Evolutionary conservation across 2,797 vertebrate genomes (phyloP).

Genomic region (Hypotaenidia okinawae): DNA sequence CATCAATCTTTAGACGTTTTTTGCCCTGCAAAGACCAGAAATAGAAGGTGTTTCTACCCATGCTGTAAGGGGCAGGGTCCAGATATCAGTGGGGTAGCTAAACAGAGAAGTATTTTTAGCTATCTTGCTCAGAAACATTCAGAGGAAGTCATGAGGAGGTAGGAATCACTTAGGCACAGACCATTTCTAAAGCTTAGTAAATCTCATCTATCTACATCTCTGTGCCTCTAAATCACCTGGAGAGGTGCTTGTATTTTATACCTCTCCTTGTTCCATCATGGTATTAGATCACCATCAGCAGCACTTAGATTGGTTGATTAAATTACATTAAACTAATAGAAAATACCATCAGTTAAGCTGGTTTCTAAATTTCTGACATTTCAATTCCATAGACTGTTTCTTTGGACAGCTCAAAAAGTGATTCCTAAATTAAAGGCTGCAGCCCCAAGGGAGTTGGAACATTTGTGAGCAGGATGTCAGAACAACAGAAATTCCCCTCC

Average conservation of each 20-base stretch:
- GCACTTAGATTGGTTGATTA: background rate
- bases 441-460: background rate
- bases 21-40: background rate
- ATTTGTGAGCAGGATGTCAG: background rate
- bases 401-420: background rate
- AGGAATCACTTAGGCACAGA: background rate
- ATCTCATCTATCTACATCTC: background rate
- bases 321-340: background rate
- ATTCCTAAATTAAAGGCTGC: background rate
- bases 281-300: background rate
- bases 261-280: background rate
- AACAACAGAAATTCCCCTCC: background rate
- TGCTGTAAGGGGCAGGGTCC: background rate
- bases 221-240: background rate
- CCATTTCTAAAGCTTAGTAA: background rate
- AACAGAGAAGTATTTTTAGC: background rate
- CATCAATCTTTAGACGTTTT: background rate
- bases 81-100: background rate
- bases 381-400: background rate
- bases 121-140: background rate
- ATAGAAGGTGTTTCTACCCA: background rate
- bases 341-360: background rate
- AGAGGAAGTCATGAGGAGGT: rapidly evolving
- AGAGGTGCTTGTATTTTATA: background rate
- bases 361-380: background rate